phyloP scores from a whole-genome alignment of 2,888 invertebrate species.

The Eupelmus urozonus region DNA sequence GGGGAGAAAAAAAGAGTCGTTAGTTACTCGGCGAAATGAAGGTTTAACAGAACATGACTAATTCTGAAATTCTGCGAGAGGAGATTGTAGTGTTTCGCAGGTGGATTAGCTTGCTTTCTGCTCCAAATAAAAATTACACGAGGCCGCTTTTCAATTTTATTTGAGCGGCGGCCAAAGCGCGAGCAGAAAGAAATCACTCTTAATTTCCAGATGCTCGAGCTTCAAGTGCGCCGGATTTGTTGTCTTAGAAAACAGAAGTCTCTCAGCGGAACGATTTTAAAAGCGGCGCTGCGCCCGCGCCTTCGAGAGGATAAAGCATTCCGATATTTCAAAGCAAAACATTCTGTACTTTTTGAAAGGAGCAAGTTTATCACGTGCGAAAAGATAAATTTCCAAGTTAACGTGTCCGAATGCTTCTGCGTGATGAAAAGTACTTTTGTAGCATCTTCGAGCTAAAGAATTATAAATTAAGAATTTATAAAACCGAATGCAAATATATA shows the following conservation, averaged over 20 bases:
- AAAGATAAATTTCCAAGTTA: not conserved
- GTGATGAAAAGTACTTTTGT: too few species aligned
- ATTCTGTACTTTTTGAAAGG: not conserved
- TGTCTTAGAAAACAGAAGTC: constrained; percentile 32
- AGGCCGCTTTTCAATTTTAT: too few species aligned
- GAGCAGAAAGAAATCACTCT: constrained; percentile 18
- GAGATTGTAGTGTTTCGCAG: too few species aligned
- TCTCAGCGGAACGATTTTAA: not conserved
- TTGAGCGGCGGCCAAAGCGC: too few species aligned
- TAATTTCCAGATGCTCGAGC: constrained; percentile 1
- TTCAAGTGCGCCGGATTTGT: not conserved
- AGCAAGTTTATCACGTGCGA: not conserved
- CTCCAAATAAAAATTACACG: too few species aligned
- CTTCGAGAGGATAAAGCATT: not conserved
- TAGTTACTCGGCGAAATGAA: not conserved
- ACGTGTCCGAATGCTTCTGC: too few species aligned
- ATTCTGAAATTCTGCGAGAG: too few species aligned
- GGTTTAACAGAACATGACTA: too few species aligned
- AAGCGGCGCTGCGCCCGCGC: not conserved
- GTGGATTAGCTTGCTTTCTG: too few species aligned
- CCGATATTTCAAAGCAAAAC: not conserved
- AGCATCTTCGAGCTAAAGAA: too few species aligned
- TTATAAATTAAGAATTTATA: too few species aligned
- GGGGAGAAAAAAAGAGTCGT: not conserved
- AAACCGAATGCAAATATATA: too few species aligned